Evolutionary conservation across 35 echinoderm and acorn worm species (phyloP).

Genomic region (Apostichopus parvimensis): DNA sequence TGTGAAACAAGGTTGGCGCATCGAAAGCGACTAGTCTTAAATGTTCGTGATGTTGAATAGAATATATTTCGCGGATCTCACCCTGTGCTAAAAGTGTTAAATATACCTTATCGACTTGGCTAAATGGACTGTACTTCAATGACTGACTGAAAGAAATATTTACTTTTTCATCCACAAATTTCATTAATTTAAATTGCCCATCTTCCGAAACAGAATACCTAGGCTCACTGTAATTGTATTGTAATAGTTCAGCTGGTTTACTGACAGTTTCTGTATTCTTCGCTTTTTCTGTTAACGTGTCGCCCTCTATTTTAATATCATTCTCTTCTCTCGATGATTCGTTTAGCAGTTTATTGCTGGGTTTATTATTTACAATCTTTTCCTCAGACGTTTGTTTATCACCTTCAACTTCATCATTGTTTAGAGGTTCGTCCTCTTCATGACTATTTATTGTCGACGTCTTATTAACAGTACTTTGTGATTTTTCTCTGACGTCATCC

Average conservation of each 20-base stretch:
- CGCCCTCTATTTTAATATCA: neutral
- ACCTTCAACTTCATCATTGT: neutral
- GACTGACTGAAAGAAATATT: neutral
- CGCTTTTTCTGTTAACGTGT: neutral
- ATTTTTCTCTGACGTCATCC: neutral
- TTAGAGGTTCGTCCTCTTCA: neutral
- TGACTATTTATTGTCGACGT: neutral
- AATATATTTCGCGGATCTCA: constrained; percentile 36
- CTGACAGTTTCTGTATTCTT: too few relatives aligned
- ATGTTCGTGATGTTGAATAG: neutral
- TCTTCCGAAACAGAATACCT: constrained; percentile 12
- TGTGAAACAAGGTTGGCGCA: neutral
- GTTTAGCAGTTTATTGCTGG: too few relatives aligned
- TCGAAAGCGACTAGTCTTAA: constrained; percentile 44
- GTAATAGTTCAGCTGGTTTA: neutral
- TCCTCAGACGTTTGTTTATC: too few relatives aligned
- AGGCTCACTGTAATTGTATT: neutral
- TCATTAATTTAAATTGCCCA: constrained; percentile 32
- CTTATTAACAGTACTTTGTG: neutral
- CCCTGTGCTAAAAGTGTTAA: constrained; percentile 13
- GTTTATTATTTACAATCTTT: too few relatives aligned
- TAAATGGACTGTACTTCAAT: constrained; percentile 15
- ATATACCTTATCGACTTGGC: neutral
- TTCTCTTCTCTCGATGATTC: too few relatives aligned
- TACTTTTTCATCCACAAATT: neutral